Evolutionary conservation across 2,797 vertebrate genomes (phyloP), one percentile per base, ranked within the genome.

Genomic region (Onychomys leucogaster): DNA sequence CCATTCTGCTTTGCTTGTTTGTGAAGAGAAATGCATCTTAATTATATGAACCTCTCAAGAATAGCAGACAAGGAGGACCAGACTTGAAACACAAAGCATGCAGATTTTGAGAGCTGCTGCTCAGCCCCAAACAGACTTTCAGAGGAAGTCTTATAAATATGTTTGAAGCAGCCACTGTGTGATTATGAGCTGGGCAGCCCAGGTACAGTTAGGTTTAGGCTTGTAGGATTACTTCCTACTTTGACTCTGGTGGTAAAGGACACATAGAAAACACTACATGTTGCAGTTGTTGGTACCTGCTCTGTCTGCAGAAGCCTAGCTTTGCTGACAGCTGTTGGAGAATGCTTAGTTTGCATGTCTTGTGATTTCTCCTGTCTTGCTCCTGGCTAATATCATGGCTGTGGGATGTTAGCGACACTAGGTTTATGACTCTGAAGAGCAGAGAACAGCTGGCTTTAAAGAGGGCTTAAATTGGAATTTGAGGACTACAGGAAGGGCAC

Each of bases 271-370:
- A 77, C 43, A 69, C 71, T 90, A 34, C 57, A 71, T 19, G 14
- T 90, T 94, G 83, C 12, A n/a, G 3, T 55, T 19, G n/a, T 63
- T 43, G 84, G 81, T 67, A 59, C 55, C 92, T 49, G 25, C 75
- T 94, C 67, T 96, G 63, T 76, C 71, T 81, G 76, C 19, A 77
- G 61, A 93, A 94, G 89, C 17, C 21, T 91, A 93, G 73, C 59
- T 88, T 91, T 94, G 59, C n/a, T 87, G 80, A 89, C 77, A 85
- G 16, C 34, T 59, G 32, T 78, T 94, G 67, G 13, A 67, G 73
- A 93, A 43, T 91, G 80, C 73, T 95, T 65, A 27, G 46, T 82
- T 97, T 95, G 80, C 9, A 16, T 91, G 86, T 90, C 92, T 85
- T 75, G 41, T 87, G 75, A 84, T 73, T 92, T 89, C 21, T 96